Evolutionary conservation across 2,888 invertebrate genomes (phyloP), one percentile per base, ranked within the genome.

Genomic region (Chrysotoxum bicinctum): DNA sequence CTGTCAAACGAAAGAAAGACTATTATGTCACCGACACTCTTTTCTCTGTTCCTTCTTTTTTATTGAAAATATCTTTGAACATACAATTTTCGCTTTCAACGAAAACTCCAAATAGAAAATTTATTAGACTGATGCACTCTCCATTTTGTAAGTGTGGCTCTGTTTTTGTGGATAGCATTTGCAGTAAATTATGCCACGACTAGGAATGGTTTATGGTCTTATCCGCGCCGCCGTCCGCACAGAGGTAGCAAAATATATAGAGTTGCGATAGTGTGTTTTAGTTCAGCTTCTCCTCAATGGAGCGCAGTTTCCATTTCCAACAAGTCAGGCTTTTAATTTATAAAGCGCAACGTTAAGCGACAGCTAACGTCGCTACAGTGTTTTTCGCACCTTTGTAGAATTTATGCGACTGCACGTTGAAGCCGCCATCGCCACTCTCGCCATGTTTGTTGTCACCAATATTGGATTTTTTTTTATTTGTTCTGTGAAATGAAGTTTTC

Each of bases 171-270:
- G 84, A 72, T 62, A 81, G 68, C 62, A 81, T 85, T 85, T 77
- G 43, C 76, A 85, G 68, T 81, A 85, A 85, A 85, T 85, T 85
- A 85, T 85, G 85, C 85, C 85, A 85, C 85, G 81, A 85, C 81
- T 56, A 76, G 77, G 60, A 77, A 85, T 85, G 73, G 76, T 85
- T 85, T 81, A 81, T 85, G 73, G 85, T 68, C 81, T 75, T 80
- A 85, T 68, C 73, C 69, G 56, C 35, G 35, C 70, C 8, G 43
- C 43, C 75, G 1, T 1, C 21, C 48, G 21, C 1, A 12, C 14
- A 1, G 2, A 14, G 23, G 2, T 50, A 50, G 23, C 23, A 50
- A 50, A 9, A 43, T 23, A 40, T 19, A 43, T 23, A 40, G 69
- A 32, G 66, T 48, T 35, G 48, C 52, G n/a, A 32, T 12, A 21